Base-by-base conservation (phyloP, 2,113 vertebrate genomes). In the Hyperopisus bebe region DNA sequence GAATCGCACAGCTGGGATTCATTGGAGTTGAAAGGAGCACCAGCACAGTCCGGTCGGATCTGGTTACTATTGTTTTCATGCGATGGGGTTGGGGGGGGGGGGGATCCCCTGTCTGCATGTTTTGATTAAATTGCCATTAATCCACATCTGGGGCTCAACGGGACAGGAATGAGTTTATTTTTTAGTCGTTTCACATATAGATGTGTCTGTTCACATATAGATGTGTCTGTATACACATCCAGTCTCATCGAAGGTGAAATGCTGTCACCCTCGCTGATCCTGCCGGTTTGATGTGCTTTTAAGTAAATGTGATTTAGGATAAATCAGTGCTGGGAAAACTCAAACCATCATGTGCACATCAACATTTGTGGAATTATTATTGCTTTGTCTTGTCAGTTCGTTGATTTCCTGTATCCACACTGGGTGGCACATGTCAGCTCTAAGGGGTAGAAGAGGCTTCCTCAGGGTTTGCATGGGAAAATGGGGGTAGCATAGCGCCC, bases 71-170 rank as follows among this genome's bases (percentile, higher is more conserved):
- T 88, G 70, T 88, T 80, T 88, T 47, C 70, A 42, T 90, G 89
- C 53, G 24, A 88, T 24, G 24, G 7, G 21, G 24, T 58, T n/a
- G 21, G 19, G 55, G 51, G 17, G 53, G 89, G 83, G 70, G 35
- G 83, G 50, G 86, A 82, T 90, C 90, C 74, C 55, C 53, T 62
- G 35, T 88, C 90, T 88, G 50, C 86, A 84, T 89, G 88, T 89
- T 89, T 83, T 89, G 47, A 89, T 55, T 89, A 89, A 89, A 83
- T 53, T 51, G 80, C 80, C 80, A 84, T 89, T 89, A 89, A 89
- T 89, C 51, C 51, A 84, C 88, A 89, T 89, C 31, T 89, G 88
- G 74, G 77, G 19, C 74, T 53, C 74, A 46, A 27, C 21, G 2
- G 88, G 70, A 80, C 46, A 74, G 88, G 47, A 35, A 39, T 31